Base-by-base conservation (phyloP, 2,113 vertebrate species). In the Lepus americanus region DNA sequence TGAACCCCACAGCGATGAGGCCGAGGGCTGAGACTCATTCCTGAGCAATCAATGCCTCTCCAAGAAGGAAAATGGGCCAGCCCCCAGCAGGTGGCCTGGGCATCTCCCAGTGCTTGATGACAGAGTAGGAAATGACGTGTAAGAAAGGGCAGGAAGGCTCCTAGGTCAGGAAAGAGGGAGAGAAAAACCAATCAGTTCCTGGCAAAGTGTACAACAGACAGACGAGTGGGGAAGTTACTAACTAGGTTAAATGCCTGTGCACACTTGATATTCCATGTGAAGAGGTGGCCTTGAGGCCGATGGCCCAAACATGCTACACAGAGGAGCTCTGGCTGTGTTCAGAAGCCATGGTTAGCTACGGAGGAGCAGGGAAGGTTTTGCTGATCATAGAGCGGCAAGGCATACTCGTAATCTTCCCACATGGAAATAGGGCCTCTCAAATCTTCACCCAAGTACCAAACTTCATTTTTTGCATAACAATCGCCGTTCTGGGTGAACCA, bases 161-260 rank as follows among this genome's bases (percentile, higher is more conserved):
- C 3, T 25, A 7, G 36, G 72, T 74, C 29, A 64, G 63, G 70
- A 76, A 86, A 77, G 63, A 94, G 22, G 23, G 17, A 23, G 23
- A 29, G 78, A 59, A 53, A 84, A 63, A 17, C 4, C 27, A 53
- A 4, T 36, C 19, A 19, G 70, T 78, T 67, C 25, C 4, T 36
- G 36, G 78, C 33, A 74, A 79, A 53, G 27, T 89, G 51, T 89
- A 17, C 69, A 84, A 93, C 85, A 93, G 14, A 33, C 44, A 93
- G 59, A 55, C 4, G 12, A 25, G 6, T 16, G 9, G 31, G 9
- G 22, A 51, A 85, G 66, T 39, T 10, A 36, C 5, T 17, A 63
- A 55, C 31, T 83, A 23, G 61, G 19, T 81, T 59, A 59, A 55
- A 44, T 61, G 9, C 3, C 13, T 86, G 27, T 89, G 83, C 80